These are phyloP conservation scores for Proterorhinus semilunaris DNA, from an alignment of 2,113 vertebrate genomes.

Conservation along the genomic window DNA sequence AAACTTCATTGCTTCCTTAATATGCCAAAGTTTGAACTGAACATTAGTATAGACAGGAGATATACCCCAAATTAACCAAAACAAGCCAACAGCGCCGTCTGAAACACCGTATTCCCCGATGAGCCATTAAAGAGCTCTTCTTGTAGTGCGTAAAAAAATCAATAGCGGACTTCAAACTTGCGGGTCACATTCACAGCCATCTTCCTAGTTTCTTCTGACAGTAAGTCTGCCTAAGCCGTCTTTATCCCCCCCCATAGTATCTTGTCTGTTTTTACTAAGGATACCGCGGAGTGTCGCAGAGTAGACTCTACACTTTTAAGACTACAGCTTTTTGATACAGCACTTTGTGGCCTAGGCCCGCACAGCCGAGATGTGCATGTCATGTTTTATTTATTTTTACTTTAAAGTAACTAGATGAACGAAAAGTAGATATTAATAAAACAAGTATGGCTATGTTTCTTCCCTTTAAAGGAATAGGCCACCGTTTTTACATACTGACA, in stretches of 20 bases:
- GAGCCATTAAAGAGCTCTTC: slow-evolving; percentile 32
- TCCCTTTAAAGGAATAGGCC: too few species aligned
- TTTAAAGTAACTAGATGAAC: too few species aligned
- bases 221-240: slow-evolving; percentile 40
- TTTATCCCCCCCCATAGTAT: slow-evolving; percentile 28
- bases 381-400: too few species aligned
- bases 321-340: slow-evolving; percentile 27
- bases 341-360: background rate
- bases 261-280: slow-evolving; percentile 7
- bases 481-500: too few species aligned
- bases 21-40: background rate
- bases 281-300: slow-evolving; percentile 31
- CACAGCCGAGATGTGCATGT: background rate
- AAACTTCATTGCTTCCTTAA: background rate
- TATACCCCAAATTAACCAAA: background rate
- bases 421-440: too few species aligned
- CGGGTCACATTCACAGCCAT: slow-evolving; percentile 41
- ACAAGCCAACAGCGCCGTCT: background rate
- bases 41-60: background rate
- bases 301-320: slow-evolving; percentile 14
- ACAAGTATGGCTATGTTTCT: too few species aligned
- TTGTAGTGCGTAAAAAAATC: slow-evolving; percentile 33
- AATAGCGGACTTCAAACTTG: slow-evolving; percentile 41
- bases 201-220: slow-evolving; percentile 42
- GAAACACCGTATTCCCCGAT: slow-evolving; percentile 30